Evolutionary conservation across 2,797 vertebrate genomes (phyloP), one percentile per base, ranked within the genome.

Genomic region (Knipowitschia caucasica): DNA sequence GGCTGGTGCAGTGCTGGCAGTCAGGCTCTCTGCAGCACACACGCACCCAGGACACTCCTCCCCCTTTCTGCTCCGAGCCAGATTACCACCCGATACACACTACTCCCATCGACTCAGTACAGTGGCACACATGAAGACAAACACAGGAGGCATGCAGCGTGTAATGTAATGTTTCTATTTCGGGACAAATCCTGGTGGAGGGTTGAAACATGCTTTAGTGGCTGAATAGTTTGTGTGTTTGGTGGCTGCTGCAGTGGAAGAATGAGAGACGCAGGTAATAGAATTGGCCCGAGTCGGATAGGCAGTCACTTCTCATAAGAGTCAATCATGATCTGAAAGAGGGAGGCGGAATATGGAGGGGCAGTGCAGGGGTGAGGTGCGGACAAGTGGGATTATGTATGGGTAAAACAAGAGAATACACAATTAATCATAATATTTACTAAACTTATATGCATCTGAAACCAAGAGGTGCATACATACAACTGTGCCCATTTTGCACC

Each of bases 1-100:
- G 64, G 69, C 49, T 86, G 80, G 79, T 39, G 81, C 85, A 86
- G 81, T 81, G 73, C 80, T 87, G 83, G 82, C 81, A 87, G 50
- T 66, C 54, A 73, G 72, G 66, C 66, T 69, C 62, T 81, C 85
- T 86, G 82, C 85, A 86, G 83, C 42, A 39, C 42, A 39, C 75
- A 68, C 74, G 56, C 61, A 69, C 75, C 59, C 6, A 46, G 64
- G 73, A 69, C 51, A 64, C 76, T 67, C 73, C 78, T 27, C 8
- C 24, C 42, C 42, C 25, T 24, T 15, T 44, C 27, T 6, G 73
- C 73, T 47, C 51, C 46, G 50, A 56, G 62, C 24, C 1, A 62
- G 49, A 77, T 64, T 39, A 74, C 68, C 58, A 38, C 24, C 42
- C 62, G 61, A 68, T 78, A 65, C 77, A 67, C 70, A 67, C 75